Base-by-base conservation (phyloP, 2,113 vertebrate genomes). In the Prunella himalayana region DNA sequence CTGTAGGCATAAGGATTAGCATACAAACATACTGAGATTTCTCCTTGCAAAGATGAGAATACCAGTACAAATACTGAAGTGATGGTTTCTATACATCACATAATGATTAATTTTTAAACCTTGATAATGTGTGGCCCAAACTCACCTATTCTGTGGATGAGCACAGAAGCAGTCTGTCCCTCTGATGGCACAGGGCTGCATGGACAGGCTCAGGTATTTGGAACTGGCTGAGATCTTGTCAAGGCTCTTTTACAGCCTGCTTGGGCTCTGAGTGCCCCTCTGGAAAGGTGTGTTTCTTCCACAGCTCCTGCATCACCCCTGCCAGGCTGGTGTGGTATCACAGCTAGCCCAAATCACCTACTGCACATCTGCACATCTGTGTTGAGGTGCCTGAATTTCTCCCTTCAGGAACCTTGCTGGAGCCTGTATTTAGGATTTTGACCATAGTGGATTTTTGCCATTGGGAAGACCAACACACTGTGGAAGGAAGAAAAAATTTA, bases 401-500 rank as follows among this genome's bases (percentile, higher is more conserved):
- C 18, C 64, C 39, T 39, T 23, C 20, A 47, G 53, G 33, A 94
- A 24, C 49, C 28, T 15, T 35, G 37, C 45, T 61, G 63, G 27
- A 85, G 71, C 31, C 44, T 25, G 9, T 18, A 25, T 59, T 76
- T 42, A 57, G 45, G 65, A 87, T 72, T 94, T 65, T 11, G 4
- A 47, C 24, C 49, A 57, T 3, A 61, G 70, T 35, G 47, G 54
- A 59, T 86, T 96, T 92, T 79, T 88, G 77, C 82, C 27, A 44
- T 12, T 66, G 80, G 54, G 70, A 91, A 88, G 75, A 72, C 35
- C 73, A 71, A 61, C 28, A 53, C 6, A 3, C 45, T 57, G 73
- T 80, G 90, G 82, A 94, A 94, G 89, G 84, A 95, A 95, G 79
- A 83, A 94, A 94, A 96, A 88, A 90, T 61, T 79, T 65, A 50